Evolutionary conservation across 2,797 vertebrate species (phyloP), one percentile per base, ranked within the genome.

Genomic region (Sylvia borin): DNA sequence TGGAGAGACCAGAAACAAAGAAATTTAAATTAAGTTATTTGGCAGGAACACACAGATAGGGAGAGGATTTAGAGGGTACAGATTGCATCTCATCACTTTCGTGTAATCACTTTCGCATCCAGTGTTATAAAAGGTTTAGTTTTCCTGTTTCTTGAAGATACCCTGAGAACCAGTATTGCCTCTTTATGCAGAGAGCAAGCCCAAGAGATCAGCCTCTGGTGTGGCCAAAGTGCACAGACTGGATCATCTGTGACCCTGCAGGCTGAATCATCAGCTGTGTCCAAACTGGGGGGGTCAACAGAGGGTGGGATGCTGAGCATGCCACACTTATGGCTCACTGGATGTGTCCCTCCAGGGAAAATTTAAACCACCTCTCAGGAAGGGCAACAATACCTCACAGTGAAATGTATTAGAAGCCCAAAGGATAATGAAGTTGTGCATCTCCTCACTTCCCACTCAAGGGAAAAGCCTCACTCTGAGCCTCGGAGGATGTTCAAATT

Each of bases 1-100:
- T 50, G 1, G 74, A 93, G 55, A 86, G 57, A 40, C 34, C 57
- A 95, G 42, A 94, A 93, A 82, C 67, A 95, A 95, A 90, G 76
- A 84, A 84, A 81, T 7, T 55, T 10, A n/a, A 60, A 70, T 60
- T 13, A 73, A 90, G 34, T 19, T 92, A 31, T 54, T 88, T 42
- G 22, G 9, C n/a, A 64, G 64, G 53, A 95, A 60, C 45, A 73
- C n/a, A 78, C 29, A 86, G 53, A 70, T 19, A 68, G 40, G 72
- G 21, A 77, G 38, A 79, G 15, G 15, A 48, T 50, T 67, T 91
- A 29, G 17, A 75, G 27, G 7, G 10, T 32, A 53, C 47, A 54
- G 22, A 32, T 47, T 2, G 0, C 9, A 47, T 51, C 65, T 68
- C 38, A 90, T 75, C 51, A 19, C 7, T 31, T 74, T 38, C 55